phyloP scores from a whole-genome alignment of 1,140 invertebrate genomes.

The Zophobas morio region DNA sequence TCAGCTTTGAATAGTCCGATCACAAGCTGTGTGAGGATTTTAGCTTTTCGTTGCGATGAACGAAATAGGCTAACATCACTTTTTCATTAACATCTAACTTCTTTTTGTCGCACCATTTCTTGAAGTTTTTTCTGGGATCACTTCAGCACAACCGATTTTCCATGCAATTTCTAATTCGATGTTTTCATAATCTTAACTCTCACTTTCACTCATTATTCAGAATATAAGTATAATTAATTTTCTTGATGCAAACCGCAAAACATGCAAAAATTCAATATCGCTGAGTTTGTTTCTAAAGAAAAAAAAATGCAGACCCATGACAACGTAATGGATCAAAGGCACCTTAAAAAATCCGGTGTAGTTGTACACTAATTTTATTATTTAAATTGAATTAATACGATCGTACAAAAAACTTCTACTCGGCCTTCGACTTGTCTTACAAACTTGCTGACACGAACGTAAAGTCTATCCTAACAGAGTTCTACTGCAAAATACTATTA shows the following conservation, averaged over 20 bases:
- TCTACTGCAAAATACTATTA: no score
- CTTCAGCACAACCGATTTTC: background rate
- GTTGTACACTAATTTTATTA: background rate
- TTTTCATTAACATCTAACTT: slow-evolving; percentile 1
- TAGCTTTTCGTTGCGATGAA: slow-evolving; percentile 1
- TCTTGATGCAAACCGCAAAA: background rate
- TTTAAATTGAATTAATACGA: background rate
- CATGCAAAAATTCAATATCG: background rate
- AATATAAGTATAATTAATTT: background rate
- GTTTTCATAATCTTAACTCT: background rate
- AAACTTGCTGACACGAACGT: no score
- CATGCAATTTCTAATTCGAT: background rate
- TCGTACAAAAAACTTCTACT: no score
- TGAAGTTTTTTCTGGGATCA: slow-evolving; percentile 2
- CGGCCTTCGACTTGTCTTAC: no score
- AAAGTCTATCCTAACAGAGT: no score
- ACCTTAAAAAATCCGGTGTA: background rate
- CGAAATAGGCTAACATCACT: background rate
- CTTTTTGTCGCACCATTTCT: background rate
- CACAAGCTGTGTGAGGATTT: background rate
- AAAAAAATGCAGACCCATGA: background rate
- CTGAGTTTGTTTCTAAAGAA: background rate
- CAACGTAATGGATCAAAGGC: background rate
- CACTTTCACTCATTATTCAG: background rate
- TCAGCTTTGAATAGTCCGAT: background rate